phyloP scores from a whole-genome alignment of 2,797 vertebrate species.

The Myiotriccus ornatus region DNA sequence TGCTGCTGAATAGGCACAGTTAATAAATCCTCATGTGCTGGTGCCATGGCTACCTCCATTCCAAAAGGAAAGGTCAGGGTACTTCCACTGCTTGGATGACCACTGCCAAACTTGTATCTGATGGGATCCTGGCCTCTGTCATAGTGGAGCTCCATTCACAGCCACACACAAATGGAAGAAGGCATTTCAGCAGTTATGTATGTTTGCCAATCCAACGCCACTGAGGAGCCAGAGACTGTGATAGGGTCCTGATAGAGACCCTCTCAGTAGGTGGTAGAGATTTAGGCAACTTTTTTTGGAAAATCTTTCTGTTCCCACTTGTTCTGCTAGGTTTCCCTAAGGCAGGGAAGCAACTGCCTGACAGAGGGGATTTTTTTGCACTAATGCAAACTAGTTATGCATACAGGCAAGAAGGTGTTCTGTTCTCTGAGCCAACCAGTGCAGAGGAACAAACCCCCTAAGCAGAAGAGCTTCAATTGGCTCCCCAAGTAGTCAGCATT shows the following conservation, averaged over 20 bases:
- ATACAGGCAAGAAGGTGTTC: not conserved
- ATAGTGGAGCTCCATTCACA: not conserved
- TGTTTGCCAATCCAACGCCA: not conserved
- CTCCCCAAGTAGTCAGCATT: not conserved
- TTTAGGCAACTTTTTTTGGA: not conserved
- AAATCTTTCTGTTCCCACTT: not conserved
- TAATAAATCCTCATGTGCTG: not conserved
- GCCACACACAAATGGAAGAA: not conserved
- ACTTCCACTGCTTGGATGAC: not conserved
- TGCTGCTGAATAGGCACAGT: not conserved
- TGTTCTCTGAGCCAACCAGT: not conserved
- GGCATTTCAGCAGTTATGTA: rapidly evolving
- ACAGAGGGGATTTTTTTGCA: not conserved
- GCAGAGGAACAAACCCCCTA: not conserved
- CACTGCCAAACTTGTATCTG: not conserved
- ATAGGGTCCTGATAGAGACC: not conserved
- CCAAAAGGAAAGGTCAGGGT: not conserved
- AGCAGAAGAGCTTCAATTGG: not conserved
- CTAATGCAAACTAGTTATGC: not conserved
- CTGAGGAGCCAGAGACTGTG: not conserved
- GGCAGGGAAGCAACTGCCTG: not conserved
- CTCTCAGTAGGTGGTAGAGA: not conserved
- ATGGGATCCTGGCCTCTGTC: not conserved
- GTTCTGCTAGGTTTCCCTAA: not conserved
- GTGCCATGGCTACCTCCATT: not conserved